Evolutionary conservation across 2,888 invertebrate genomes (phyloP).

Genomic region (Aphidius colemani): DNA sequence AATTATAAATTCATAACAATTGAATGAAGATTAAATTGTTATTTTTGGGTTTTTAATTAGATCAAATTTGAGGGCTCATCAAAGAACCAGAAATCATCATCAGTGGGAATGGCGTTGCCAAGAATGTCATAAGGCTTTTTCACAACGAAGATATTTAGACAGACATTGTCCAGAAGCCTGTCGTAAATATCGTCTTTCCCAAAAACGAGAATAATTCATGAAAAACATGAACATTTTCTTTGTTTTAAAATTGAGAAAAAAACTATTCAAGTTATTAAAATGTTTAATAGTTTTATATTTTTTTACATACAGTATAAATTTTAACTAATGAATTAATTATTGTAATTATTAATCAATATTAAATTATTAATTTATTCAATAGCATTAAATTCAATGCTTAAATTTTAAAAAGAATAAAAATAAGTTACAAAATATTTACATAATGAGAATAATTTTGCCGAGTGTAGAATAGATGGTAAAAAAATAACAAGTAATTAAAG

Average conservation of each 20-base stretch:
- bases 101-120: constrained; percentile 71
- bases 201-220: constrained; percentile 43
- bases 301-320: not conserved
- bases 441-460: too few relatives aligned
- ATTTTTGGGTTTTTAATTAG: constrained; percentile 52
- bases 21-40: not conserved
- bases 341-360: too few relatives aligned
- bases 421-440: too few relatives aligned
- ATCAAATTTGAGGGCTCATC: constrained; percentile 74
- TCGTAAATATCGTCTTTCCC: constrained; percentile 64
- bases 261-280: not conserved
- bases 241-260: not conserved
- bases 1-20: not conserved
- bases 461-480: too few relatives aligned
- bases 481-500: too few relatives aligned
- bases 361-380: too few relatives aligned
- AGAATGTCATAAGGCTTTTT: constrained; percentile 72
- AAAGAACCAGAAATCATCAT: constrained; percentile 73
- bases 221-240: constrained; percentile 12
- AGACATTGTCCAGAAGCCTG: constrained; percentile 71
- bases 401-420: too few relatives aligned
- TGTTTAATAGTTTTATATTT: not conserved
- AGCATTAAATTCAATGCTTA: too few relatives aligned
- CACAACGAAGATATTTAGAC: constrained; percentile 70
- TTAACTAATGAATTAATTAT: too few relatives aligned